Percentiles rank a stretch among this genome's conserved stretches.
These are phyloP conservation scores for Anneissia japonica DNA, from an alignment of 35 echinoderm and acorn worm species.

Conservation along the genomic window DNA sequence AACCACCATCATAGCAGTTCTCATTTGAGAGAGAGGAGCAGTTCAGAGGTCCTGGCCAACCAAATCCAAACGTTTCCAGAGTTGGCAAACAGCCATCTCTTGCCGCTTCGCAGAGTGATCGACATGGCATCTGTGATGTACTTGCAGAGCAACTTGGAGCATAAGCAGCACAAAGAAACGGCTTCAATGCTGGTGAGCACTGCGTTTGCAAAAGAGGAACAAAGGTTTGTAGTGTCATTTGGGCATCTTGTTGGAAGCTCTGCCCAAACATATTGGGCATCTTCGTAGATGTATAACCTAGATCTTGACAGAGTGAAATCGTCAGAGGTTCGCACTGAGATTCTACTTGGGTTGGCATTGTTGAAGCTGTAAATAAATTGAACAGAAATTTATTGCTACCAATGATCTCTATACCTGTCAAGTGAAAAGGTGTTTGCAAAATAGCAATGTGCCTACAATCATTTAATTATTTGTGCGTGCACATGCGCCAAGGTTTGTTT, in stretches of 20 bases:
- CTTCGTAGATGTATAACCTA: background rate
- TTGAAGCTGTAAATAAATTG: background rate
- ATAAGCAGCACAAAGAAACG: background rate
- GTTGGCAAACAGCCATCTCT: background rate
- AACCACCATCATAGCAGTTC: background rate
- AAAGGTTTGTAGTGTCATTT: background rate
- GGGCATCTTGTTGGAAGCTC: background rate
- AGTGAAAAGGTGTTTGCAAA: too few relatives aligned
- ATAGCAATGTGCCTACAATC: too few relatives aligned
- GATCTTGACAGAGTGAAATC: background rate
- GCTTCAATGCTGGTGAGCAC: background rate
- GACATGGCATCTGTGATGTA: background rate
- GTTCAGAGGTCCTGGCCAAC: background rate
- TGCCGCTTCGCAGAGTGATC: conserved; percentile 6
- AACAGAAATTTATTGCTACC: too few relatives aligned
- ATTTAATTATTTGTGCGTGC: too few relatives aligned
- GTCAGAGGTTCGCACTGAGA: background rate
- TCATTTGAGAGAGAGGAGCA: background rate
- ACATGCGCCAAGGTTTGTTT: too few relatives aligned
- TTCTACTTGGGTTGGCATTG: background rate
- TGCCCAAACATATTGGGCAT: background rate
- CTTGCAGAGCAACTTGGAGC: background rate
- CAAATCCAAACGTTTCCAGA: background rate
- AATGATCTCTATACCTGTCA: too few relatives aligned
- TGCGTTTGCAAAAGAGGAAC: background rate